Evolutionary conservation across 1,140 invertebrate species (phyloP), one percentile per base, ranked within the genome.

Genomic region (Apis laboriosa): DNA sequence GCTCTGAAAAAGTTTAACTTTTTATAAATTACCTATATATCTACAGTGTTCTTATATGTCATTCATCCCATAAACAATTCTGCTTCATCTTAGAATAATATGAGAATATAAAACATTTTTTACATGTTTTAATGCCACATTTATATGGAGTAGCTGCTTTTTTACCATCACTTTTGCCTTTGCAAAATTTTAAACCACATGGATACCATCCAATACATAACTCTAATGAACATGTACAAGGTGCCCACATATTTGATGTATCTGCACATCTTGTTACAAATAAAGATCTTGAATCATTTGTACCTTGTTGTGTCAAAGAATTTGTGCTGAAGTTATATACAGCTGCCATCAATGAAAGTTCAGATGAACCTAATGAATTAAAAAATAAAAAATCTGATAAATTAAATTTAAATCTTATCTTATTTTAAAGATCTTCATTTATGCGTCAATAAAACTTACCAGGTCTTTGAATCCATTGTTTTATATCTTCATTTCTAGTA

Each of bases 101-200:
- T 76, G 96, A 96, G 93, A 98, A 99, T 85, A 97, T 96, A 91
- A 97, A 96, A 94, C 98, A 98, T 92, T 97, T 97, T 90, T 96
- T 96, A 93, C 98, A 99, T 9, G 98, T 99, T 94, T 98, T 98
- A 90, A 99, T 99, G 74, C 98, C 98, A 94, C 98, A 99, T 21
- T 98, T 95, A 93, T 98, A 98, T 84, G 96, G 96, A 84, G 93
- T 94, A 0, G 92, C 91, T 51, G 92, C 86, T 77, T 96, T 95
- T 90, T 96, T 96, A 3, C 88, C 95, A 93, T 93, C 95, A 77
- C 85, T 95, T 91, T 94, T 94, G 95, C 97, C 97, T 90, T 98
- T 97, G 93, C 98, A 99, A 94, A 98, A 99, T 93, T 99, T 99
- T 9, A 99, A 94, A 19, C 97, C 97, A 94, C 98, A 99, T 0